These are phyloP conservation scores for Mastigias papua DNA, from an alignment of 30 jellyfish, hydroid and myxozoan genomes.

Conservation along the genomic window DNA sequence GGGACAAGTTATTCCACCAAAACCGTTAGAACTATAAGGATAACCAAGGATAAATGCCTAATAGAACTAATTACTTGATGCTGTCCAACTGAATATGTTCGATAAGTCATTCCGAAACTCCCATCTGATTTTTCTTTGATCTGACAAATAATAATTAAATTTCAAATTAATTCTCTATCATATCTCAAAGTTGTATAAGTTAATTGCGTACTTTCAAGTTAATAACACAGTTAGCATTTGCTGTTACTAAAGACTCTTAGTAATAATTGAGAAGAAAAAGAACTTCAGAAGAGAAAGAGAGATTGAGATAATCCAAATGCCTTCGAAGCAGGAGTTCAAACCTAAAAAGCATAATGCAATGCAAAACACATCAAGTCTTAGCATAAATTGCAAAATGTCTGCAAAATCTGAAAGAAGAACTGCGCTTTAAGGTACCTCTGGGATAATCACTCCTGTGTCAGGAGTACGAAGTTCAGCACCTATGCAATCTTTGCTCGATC, in stretches of 20 bases:
- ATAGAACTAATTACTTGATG: constrained; percentile 79
- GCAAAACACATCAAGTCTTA: no score
- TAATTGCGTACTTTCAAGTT: no score
- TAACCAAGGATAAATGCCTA: background rate
- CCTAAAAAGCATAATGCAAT: no score
- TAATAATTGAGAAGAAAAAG: no score
- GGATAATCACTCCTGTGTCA: constrained; percentile 85
- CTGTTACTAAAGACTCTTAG: no score
- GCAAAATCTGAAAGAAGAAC: background rate
- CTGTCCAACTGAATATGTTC: constrained; percentile 89
- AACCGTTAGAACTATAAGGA: background rate
- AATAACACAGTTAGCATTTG: no score
- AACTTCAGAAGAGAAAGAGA: no score
- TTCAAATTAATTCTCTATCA: no score
- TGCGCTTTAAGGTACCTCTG: constrained; percentile 69
- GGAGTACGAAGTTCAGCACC: constrained; percentile 93
- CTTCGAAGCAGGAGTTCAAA: no score
- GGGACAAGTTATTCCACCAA: background rate
- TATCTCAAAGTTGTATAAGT: no score
- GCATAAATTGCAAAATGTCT: no score
- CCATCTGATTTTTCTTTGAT: constrained; percentile 83
- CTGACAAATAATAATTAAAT: constrained; percentile 43
- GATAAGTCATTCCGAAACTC: constrained; percentile 69
- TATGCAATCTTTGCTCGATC: constrained; percentile 64
- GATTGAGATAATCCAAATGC: no score